Percentiles rank a stretch among this genome's conserved stretches.
Evolutionary conservation across 2,113 vertebrate species (phyloP).

Genomic region (Tragulus kanchil): DNA sequence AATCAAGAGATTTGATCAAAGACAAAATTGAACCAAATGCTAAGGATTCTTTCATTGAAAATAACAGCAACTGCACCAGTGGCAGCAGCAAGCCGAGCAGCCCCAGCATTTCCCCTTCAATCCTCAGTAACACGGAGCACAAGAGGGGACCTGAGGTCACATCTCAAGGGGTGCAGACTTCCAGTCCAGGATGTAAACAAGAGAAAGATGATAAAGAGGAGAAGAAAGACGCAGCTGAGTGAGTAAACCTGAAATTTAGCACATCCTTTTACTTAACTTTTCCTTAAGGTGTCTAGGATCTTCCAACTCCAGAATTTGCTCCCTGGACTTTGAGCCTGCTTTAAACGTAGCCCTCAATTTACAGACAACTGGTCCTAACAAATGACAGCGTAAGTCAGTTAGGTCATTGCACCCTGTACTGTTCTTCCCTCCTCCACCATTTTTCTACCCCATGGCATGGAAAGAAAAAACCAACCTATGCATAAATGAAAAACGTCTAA

Average conservation of each 20-base stretch:
- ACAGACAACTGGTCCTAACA: neutral
- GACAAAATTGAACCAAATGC: conserved; percentile 92
- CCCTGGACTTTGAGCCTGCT: neutral
- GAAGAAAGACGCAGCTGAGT: conserved; percentile 97
- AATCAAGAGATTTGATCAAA: conserved; percentile 93
- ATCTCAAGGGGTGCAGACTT: conserved; percentile 98
- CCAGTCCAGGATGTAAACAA: conserved; percentile 91
- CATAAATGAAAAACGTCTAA: neutral
- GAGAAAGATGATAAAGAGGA: conserved; percentile 97
- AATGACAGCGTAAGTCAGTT: neutral
- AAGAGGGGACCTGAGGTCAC: conserved; percentile 96
- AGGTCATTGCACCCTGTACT: neutral
- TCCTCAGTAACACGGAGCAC: conserved; percentile 89
- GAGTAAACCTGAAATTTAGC: conserved; percentile 85
- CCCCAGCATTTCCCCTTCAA: conserved; percentile 93
- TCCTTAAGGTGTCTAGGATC: neutral
- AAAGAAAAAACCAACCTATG: neutral
- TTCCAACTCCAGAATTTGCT: neutral
- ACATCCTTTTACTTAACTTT: neutral
- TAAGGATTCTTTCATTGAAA: conserved; percentile 89
- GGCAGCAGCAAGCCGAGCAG: conserved; percentile 94
- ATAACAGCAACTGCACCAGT: conserved; percentile 87
- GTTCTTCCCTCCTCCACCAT: neutral
- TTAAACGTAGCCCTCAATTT: neutral
- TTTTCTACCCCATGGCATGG: neutral